Base-by-base conservation (phyloP, 2,797 vertebrate species). In the Pampus argenteus region DNA sequence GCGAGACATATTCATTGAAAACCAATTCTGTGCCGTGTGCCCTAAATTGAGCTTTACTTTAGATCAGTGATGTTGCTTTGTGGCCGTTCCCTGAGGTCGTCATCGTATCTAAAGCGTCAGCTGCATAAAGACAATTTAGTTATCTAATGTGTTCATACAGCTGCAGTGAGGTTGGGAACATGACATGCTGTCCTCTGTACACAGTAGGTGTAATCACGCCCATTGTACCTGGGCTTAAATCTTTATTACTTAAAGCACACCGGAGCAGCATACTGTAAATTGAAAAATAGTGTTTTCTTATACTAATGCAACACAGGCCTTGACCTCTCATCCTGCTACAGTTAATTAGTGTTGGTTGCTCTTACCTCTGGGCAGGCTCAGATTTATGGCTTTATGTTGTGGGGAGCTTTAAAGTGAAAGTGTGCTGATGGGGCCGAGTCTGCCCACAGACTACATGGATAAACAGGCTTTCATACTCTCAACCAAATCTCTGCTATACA, bases 221-320 rank as follows among this genome's bases (percentile, higher is more conserved):
- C 51, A 42, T 13, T 66, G 71, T 78, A 52, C 76, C 76, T 54
- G 47, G 66, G 62, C 60, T 86, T 71, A 65, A 83, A 64, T 70
- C 60, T 55, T 65, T 86, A 81, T 87, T 88, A 77, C 71, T 88
- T 82, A 79, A 86, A 72, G 66, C 36, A 28, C 63, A 76, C 31
- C 82, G 49, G 89, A 83, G 71, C 83, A 71, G 66, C 74, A 84
- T 62, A 63, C 58, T 62, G 58, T 86, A 89, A 85, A 88, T 93
- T 93, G 90, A 93, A 92, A 91, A 92, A 93, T 91, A 55, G 88
- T 90, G 88, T 93, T 94, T 94, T 92, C 92, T 92, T 91, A 92
- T 76, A 79, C 85, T 94, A 91, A 94, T 92, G 88, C 88, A 90
- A 92, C 90, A 81, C 71, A 76, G 86, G 92, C 90, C 86, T 83